These are phyloP conservation scores for Arizona elegans DNA, from an alignment of 2,113 vertebrate genomes.

Conservation along the genomic window DNA sequence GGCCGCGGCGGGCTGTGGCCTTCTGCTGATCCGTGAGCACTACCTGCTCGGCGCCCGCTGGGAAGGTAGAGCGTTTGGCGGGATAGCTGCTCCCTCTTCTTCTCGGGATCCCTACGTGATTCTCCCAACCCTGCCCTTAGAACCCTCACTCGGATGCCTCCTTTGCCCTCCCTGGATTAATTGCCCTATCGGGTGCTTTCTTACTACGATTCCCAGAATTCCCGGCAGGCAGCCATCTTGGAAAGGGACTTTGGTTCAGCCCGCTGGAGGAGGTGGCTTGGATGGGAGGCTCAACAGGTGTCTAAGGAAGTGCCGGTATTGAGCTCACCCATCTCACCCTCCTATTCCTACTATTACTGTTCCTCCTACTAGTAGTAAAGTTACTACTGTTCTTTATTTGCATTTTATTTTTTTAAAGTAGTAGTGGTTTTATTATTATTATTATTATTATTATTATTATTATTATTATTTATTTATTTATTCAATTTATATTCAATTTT, in stretches of 20 bases:
- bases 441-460: no score
- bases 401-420: not conserved
- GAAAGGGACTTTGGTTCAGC: not conserved
- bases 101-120: not conserved
- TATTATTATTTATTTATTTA: no score
- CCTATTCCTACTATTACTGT: not conserved
- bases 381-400: not conserved
- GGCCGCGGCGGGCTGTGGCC: not conserved
- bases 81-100: not conserved
- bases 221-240: not conserved
- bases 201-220: not conserved
- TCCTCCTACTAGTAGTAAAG: not conserved
- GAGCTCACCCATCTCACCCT: not conserved
- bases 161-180: not conserved
- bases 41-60: not conserved
- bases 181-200: not conserved
- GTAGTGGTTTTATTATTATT: not conserved
- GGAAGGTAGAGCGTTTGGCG: conserved; percentile 5
- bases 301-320: not conserved
- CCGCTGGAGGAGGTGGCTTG: not conserved
- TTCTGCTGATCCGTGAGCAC: not conserved
- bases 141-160: not conserved
- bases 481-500: not conserved
- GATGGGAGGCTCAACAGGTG: not conserved
- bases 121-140: no score